Evolutionary conservation across 2,888 invertebrate genomes (phyloP).

Genomic region (Diadegma fenestrale): DNA sequence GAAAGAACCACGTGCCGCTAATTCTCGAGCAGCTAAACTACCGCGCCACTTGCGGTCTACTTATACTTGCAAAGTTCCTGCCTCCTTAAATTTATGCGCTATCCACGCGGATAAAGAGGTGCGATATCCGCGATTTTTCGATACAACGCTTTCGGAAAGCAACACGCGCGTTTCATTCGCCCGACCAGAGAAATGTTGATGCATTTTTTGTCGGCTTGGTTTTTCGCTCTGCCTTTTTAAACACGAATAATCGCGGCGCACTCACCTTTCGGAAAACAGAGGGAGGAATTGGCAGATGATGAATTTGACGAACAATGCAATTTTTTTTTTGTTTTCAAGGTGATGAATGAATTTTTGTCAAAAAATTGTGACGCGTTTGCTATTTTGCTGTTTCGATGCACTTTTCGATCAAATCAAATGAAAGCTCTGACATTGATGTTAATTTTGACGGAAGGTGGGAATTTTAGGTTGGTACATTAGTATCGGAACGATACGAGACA

Average conservation of each 20-base stretch:
- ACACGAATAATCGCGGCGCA: background rate
- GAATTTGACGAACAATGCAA: background rate
- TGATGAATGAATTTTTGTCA: background rate
- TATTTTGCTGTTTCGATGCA: background rate
- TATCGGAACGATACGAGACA: conserved; percentile 52
- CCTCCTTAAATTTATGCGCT: conserved; percentile 66
- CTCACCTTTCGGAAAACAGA: background rate
- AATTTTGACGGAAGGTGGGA: conserved; percentile 1
- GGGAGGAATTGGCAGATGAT: background rate
- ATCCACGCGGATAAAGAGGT: conserved; percentile 68
- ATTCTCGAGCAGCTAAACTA: conserved; percentile 67
- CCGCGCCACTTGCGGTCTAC: conserved; percentile 68
- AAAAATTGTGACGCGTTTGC: background rate
- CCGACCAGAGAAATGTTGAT: background rate
- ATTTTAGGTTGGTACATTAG: conserved; percentile 35
- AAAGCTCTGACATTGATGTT: background rate
- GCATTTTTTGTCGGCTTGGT: background rate
- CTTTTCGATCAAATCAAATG: background rate
- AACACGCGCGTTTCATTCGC: conserved; percentile 34
- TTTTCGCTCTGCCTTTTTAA: background rate
- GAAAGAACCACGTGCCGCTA: conserved; percentile 68
- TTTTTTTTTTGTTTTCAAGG: background rate
- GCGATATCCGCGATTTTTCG: conserved; percentile 68
- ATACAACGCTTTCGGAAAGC: conserved; percentile 54
- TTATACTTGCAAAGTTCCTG: conserved; percentile 69